Base-by-base conservation (phyloP, 2,113 vertebrate species). In the Muscicapa adusta region DNA sequence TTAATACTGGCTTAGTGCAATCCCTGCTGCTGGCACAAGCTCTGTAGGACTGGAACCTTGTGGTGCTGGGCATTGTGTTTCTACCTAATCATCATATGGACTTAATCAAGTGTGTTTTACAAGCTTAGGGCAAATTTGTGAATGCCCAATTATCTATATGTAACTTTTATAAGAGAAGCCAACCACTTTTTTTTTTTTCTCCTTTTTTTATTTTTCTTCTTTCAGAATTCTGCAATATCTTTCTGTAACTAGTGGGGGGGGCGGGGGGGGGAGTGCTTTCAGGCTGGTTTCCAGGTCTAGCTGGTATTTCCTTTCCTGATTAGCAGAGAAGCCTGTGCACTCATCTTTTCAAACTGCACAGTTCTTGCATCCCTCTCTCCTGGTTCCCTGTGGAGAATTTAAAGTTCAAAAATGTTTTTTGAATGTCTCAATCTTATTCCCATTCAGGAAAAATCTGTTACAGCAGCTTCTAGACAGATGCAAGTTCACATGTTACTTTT, bases 21-120 rank as follows among this genome's bases (percentile, higher is more conserved):
- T 93, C 89, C 89, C 82, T 45, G 62, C 91, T 94, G 91, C 63
- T 95, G 95, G 96, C 91, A 95, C 89, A 42, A 56, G 40, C 57
- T 81, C 89, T 36, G 38, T 3, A 0, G 77, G 85, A 61, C 76
- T 56, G 85, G 73, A 91, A 50, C 86, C 56, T 92, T 43, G 45
- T 76, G 12, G 67, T 53, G 63, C 88, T 88, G 75, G 45, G 62
- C 89, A 73, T 84, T 94, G 88, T 88, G 18, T 51, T 86, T 23
- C 88, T 71, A 23, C 0, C 61, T 88, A 53, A 70, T 73, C 81
- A 22, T 83, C 88, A n/a, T 85, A 62, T 85, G 78, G 89, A 73
- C 51, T 73, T 91, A 89, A 74, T 96, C 85, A 70, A 90, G 85
- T 66, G 66, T 89, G 78, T 67, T 93, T 93, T 91, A 93, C 60